Base-by-base conservation (phyloP, 1,140 invertebrate genomes). In the Lepidostoma basale region DNA sequence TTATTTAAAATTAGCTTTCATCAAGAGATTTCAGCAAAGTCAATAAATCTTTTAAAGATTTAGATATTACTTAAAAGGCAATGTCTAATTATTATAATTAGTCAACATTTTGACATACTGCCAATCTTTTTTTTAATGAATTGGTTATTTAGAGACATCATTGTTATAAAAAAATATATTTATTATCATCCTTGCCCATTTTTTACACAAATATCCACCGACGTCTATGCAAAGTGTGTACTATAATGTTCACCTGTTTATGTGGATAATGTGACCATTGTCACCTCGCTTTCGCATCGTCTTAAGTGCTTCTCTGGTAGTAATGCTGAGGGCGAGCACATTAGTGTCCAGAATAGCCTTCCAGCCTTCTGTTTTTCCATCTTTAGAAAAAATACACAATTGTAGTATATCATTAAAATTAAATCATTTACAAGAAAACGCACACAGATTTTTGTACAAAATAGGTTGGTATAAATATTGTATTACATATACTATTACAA, bases 211-310 rank as follows among this genome's bases (percentile, higher is more conserved):
- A 36, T 5, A 2, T 36, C 33, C n/a, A n/a, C n/a, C n/a, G n/a
- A 36, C 33, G 33, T 36, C 33, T 12, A 36, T n/a, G 5, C 10
- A 36, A 1, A 36, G 14, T 6, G 33, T 12, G 14, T 2, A 2
- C 14, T 36, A n/a, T 5, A 3, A 36, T 8, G 0, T 23, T 47
- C 23, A 86, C 86, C 86, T 88, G 76, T 86, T 88, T 25, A 90
- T 81, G 64, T 88, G 83, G 52, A 90, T 84, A 62, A 90, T 85
- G 73, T 91, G 89, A 0, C 90, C 90, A 67, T 88, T 83, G 4
- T 88, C 79, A 10, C 79, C 74, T 20, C 82, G 77, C 60, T 83
- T 80, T 58, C 77, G 80, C 87, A 91, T 89, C 2, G 84, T 77
- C 60, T 81, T 79, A 1, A 89, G 77, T 3, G 85, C 82, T 67